These are phyloP conservation scores for Rhyzopertha dominica DNA, from an alignment of 1,140 invertebrate species.

Conservation along the genomic window DNA sequence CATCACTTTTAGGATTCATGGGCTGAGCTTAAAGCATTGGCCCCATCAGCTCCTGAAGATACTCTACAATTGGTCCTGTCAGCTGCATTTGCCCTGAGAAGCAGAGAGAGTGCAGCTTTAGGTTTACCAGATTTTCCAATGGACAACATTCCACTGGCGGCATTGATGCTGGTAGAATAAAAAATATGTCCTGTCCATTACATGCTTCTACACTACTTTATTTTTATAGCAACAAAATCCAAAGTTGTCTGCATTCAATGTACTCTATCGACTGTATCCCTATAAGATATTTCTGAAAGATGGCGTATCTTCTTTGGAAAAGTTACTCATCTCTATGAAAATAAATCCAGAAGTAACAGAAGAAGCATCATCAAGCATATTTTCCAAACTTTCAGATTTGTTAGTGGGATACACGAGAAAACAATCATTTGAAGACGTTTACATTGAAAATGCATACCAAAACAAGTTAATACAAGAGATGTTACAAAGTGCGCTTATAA, in stretches of 20 bases:
- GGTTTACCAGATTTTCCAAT: slow-evolving; percentile 88
- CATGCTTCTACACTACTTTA: slow-evolving; percentile 15
- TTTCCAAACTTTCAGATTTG: too few relatives aligned
- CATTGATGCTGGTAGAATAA: slow-evolving; percentile 65
- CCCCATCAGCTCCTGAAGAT: slow-evolving; percentile 52
- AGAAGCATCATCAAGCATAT: too few relatives aligned
- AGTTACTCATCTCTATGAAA: too few relatives aligned
- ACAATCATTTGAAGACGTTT: too few relatives aligned
- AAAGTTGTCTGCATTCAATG: slow-evolving; percentile 55
- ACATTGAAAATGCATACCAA: slow-evolving; percentile 75
- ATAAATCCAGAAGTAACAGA: too few relatives aligned
- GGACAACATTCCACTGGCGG: slow-evolving; percentile 67
- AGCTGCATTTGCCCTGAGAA: slow-evolving; percentile 68
- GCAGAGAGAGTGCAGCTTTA: slow-evolving; percentile 61
- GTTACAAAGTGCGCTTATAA: slow-evolving; percentile 67
- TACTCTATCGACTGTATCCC: slow-evolving; percentile 77
- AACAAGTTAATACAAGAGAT: slow-evolving; percentile 72
- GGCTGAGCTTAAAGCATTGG: slow-evolving; percentile 51
- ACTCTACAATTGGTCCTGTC: slow-evolving; percentile 70
- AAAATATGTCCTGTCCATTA: slow-evolving; percentile 2
- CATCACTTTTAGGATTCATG: slow-evolving; percentile 54
- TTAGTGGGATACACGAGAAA: too few relatives aligned
- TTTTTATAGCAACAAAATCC: slow-evolving; percentile 65
- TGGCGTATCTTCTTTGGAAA: slow-evolving; percentile 46
- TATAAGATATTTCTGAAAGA: slow-evolving; percentile 75